Percentiles rank a stretch among this genome's conserved stretches.
These are phyloP conservation scores for Brachionus sp. DNA, from an alignment of 1,140 invertebrate species.

Conservation along the genomic window DNA sequence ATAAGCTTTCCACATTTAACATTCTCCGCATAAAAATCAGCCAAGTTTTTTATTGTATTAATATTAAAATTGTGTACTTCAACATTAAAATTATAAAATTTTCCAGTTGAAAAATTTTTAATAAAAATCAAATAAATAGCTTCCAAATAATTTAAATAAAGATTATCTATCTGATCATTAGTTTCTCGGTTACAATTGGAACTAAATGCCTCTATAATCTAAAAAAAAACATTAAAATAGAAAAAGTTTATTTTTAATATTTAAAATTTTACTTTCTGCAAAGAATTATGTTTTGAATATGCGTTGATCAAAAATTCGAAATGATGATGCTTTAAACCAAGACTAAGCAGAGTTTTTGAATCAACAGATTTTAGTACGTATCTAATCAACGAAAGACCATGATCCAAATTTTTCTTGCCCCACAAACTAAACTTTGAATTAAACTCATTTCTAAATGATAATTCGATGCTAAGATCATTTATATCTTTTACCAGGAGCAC, in stretches of 20 bases:
- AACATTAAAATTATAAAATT: background rate
- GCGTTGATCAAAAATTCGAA: background rate
- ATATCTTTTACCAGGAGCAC: background rate
- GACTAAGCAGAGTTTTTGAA: background rate
- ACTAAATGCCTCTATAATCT: background rate
- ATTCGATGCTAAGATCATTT: background rate
- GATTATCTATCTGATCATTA: background rate
- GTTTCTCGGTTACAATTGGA: background rate
- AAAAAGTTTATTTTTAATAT: no score
- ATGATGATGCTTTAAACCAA: background rate
- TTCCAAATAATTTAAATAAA: background rate
- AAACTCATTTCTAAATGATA: background rate
- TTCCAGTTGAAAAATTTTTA: background rate
- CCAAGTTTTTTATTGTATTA: background rate
- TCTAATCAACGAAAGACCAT: background rate
- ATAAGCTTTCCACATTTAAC: background rate
- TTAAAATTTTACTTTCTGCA: background rate
- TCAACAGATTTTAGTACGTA: background rate
- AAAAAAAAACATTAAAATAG: no score
- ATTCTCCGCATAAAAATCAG: background rate
- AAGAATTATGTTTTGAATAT: background rate
- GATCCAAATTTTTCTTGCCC: background rate
- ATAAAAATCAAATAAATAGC: background rate
- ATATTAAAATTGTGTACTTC: background rate
- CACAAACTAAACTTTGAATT: background rate